These are phyloP conservation scores for Pygocentrus nattereri DNA, from an alignment of 2,797 vertebrate genomes.

Conservation along the genomic window DNA sequence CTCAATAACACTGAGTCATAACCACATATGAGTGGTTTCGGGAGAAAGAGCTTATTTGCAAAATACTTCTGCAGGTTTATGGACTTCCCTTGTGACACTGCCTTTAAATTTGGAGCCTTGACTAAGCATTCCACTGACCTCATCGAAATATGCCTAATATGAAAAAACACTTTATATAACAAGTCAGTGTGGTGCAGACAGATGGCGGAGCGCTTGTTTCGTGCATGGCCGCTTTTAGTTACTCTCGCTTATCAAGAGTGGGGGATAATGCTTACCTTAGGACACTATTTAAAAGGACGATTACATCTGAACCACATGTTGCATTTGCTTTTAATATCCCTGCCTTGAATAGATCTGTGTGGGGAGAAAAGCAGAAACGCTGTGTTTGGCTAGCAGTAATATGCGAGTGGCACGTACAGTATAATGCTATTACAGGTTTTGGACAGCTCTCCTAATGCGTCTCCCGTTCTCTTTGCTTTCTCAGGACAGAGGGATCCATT, in stretches of 20 bases:
- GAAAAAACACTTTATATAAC: conserved; percentile 79
- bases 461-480: background rate
- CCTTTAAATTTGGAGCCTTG: conserved; percentile 73
- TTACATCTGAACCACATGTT: conserved; percentile 21
- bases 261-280: background rate
- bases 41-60: conserved; percentile 54
- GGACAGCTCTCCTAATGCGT: conserved; percentile 16
- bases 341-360: conserved; percentile 9
- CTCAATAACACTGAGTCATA: conserved; percentile 62
- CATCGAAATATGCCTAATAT: conserved; percentile 76
- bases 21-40: conserved; percentile 50
- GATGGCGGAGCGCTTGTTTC: conserved; percentile 59
- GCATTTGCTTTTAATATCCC: conserved; percentile 38
- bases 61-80: conserved; percentile 68
- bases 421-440: conserved; percentile 16
- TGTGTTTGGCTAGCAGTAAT: conserved; percentile 1
- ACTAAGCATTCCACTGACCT: conserved; percentile 80
- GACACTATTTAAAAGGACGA: conserved; percentile 31
- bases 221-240: conserved; percentile 30
- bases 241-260: background rate
- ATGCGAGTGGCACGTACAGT: conserved; percentile 19
- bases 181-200: conserved; percentile 60
- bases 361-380: background rate
- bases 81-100: conserved; percentile 70
- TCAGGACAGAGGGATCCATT: conserved; percentile 20